Evolutionary conservation across 1,140 invertebrate species (phyloP).

Genomic region (Polypedilum pembai): DNA sequence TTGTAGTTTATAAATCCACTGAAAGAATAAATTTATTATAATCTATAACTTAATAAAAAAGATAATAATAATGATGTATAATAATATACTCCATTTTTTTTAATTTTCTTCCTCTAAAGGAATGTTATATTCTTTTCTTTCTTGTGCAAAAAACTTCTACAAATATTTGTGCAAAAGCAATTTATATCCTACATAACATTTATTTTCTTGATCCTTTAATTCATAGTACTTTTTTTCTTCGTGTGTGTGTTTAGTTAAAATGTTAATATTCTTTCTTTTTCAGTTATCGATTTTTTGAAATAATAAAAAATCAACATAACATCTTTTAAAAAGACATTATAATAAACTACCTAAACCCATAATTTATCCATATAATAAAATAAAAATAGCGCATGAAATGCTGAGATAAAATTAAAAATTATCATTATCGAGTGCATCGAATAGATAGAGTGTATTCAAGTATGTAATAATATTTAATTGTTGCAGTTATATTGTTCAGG

Average conservation of each 20-base stretch:
- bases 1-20: neutral
- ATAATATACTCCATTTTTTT: too few species aligned
- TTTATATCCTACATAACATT: slow-evolving; percentile 12
- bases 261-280: too few species aligned
- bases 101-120: too few species aligned
- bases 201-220: slow-evolving; percentile 2
- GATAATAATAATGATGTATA: neutral
- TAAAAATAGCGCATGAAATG: too few species aligned
- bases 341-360: too few species aligned
- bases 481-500: slow-evolving; percentile 37
- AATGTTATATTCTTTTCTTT: neutral
- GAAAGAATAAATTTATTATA: too few species aligned
- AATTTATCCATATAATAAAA: too few species aligned
- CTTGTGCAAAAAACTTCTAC: slow-evolving; percentile 13
- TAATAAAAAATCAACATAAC: neutral
- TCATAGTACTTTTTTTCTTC: neutral
- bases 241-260: neutral
- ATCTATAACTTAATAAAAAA: neutral
- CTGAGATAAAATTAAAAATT: too few species aligned
- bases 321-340: neutral
- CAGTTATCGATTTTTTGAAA: neutral
- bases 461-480: neutral
- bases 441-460: neutral
- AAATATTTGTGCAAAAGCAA: slow-evolving; percentile 3
- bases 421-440: neutral